Conservation (phyloP, 2,113 vertebrate genomes). For the Lophochroa leadbeateri region DNA sequence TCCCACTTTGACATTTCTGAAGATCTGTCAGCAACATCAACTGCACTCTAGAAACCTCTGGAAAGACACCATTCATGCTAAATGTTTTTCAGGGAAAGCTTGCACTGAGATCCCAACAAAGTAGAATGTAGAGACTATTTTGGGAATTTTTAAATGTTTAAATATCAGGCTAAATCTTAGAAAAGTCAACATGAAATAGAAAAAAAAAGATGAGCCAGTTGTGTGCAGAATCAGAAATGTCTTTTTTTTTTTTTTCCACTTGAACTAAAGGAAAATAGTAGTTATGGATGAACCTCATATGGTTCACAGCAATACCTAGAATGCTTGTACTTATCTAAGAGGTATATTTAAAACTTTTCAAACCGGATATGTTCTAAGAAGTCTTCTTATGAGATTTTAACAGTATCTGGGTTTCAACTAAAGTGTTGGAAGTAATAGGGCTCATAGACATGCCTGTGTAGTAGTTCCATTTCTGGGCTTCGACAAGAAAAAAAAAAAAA, state of each 20-base stretch:
- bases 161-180: background rate
- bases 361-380: background rate
- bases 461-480: background rate
- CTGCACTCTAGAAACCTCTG: background rate
- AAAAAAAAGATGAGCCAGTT: background rate
- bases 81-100: slow-evolving; percentile 26
- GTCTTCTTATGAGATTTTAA: background rate
- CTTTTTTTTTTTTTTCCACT: background rate
- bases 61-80: slow-evolving; percentile 5
- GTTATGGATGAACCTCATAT: background rate
- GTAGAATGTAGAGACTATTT: background rate
- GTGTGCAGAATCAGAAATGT: background rate
- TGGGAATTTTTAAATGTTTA: background rate
- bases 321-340: background rate
- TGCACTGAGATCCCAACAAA: background rate
- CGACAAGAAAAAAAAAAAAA: background rate
- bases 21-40: background rate
- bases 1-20: background rate
- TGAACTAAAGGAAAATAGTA: background rate
- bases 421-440: background rate
- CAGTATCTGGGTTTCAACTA: background rate
- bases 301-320: background rate
- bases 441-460: background rate
- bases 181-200: background rate
- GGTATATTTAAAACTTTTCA: background rate